These are phyloP conservation scores for Xylocopa sonorina DNA, from an alignment of 1,140 invertebrate species.

Conservation along the genomic window DNA sequence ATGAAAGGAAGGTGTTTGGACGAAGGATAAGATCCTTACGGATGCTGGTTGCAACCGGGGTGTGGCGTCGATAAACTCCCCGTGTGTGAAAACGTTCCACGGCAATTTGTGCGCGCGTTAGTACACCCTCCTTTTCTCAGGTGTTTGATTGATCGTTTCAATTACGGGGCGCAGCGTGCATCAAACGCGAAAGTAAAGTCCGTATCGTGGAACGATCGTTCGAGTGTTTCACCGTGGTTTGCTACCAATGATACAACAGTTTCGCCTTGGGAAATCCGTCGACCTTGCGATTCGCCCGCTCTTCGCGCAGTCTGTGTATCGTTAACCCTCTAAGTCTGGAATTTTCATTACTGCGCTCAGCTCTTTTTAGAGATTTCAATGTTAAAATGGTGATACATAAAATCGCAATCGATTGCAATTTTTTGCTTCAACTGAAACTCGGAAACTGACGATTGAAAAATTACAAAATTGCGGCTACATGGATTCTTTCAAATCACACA, in stretches of 20 bases:
- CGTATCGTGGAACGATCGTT: slow-evolving; percentile 48
- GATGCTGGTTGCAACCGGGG: slow-evolving; percentile 9
- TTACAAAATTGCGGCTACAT: too few species aligned
- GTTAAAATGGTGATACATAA: not conserved
- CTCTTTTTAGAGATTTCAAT: not conserved
- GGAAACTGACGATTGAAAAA: too few species aligned
- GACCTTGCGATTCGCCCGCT: not conserved
- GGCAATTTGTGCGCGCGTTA: slow-evolving; percentile 60
- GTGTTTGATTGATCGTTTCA: slow-evolving; percentile 73
- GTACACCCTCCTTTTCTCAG: slow-evolving; percentile 65
- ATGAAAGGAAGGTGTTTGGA: not conserved
- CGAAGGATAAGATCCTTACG: not conserved
- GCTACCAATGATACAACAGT: not conserved
- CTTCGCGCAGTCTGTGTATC: not conserved
- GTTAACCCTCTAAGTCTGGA: too few species aligned
- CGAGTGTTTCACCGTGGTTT: slow-evolving; percentile 34
- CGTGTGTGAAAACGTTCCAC: slow-evolving; percentile 48
- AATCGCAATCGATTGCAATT: too few species aligned
- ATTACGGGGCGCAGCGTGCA: slow-evolving; percentile 67
- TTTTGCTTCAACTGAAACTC: too few species aligned
- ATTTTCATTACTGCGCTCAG: too few species aligned
- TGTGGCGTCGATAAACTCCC: slow-evolving; percentile 29
- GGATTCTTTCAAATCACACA: too few species aligned
- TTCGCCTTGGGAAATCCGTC: not conserved
- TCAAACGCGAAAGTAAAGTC: slow-evolving; percentile 61